Evolutionary conservation across 1,140 invertebrate species (phyloP), one percentile per base, ranked within the genome.

Genomic region (Drosophila willistoni): DNA sequence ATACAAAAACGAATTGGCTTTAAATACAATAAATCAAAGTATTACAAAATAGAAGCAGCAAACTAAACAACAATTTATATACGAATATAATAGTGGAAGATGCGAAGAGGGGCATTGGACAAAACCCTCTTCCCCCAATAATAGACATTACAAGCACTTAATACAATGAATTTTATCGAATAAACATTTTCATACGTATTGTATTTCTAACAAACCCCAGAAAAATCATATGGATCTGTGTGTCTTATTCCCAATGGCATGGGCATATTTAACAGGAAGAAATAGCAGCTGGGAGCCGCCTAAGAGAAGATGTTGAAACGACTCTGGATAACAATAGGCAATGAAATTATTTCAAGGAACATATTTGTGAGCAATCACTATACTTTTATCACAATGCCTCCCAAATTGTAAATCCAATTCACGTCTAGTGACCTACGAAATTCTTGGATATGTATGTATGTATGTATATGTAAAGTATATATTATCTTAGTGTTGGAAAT

Each of bases 131-230:
- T 17, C 68, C 64, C 67, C 74, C 67, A 82, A 69, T 57, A 84
- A 68, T 68, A 75, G 54, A 85, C 77, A 74, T 63, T 55, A 64
- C 65, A 76, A 64, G 68, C 77, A 79, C 63, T 62, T 79, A 83
- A 86, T 86, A 86, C 83, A 86, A 86, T 86, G 83, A 86, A 86
- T 76, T 87, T 86, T 86, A 86, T 86, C 83, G 79, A 90, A 90
- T 90, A 90, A 90, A 90, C 17, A 89, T 73, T 90, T 90, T 83
- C 87, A 90, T 90, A 90, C 86, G 80, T 86, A 89, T 90, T 90
- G 83, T 86, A 89, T 90, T 90, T 90, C 82, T 90, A 90, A 90
- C 68, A 86, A 90, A 87, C 64, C 68, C 70, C 78, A 60, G 60
- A 1, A 70, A 62, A 71, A 47, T 10, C n/a, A 54, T 42, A 57